Conservation (phyloP, 2,797 vertebrate species). For the Ara ararauna region DNA sequence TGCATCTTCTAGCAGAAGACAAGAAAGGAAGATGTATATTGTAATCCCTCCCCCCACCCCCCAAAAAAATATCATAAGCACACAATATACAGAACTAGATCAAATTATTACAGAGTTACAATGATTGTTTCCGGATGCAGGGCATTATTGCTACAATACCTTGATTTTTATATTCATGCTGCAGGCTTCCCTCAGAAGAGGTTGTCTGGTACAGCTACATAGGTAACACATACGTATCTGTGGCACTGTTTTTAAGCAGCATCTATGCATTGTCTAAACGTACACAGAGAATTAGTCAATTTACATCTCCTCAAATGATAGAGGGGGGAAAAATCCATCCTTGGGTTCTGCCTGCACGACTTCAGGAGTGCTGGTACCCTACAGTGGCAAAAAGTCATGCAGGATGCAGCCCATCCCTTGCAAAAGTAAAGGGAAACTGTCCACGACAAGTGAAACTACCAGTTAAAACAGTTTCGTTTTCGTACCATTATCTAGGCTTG, state of each 20-base stretch:
- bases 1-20: conserved; percentile 29
- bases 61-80: not conserved
- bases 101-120: conserved; percentile 51
- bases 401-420: not conserved
- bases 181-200: conserved; percentile 49
- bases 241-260: conserved; percentile 52
- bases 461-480: conserved; percentile 6
- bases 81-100: not conserved
- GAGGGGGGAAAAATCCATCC: not conserved
- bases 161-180: conserved; percentile 48
- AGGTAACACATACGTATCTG: conserved; percentile 35
- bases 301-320: not conserved
- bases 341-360: not conserved
- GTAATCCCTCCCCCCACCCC: not conserved
- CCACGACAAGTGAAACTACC: not conserved
- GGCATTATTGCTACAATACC: conserved; percentile 37
- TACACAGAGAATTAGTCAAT: not conserved
- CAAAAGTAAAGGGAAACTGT: not conserved
- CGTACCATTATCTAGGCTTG: not conserved
- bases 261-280: not conserved
- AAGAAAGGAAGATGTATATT: not conserved
- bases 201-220: conserved; percentile 12
- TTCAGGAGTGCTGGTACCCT: not conserved
- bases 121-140: conserved; percentile 58
- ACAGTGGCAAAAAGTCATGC: not conserved